Evolutionary conservation across 92 coral and sea anemone species (phyloP).

Genomic region (Zoanthus sansibaricus): DNA sequence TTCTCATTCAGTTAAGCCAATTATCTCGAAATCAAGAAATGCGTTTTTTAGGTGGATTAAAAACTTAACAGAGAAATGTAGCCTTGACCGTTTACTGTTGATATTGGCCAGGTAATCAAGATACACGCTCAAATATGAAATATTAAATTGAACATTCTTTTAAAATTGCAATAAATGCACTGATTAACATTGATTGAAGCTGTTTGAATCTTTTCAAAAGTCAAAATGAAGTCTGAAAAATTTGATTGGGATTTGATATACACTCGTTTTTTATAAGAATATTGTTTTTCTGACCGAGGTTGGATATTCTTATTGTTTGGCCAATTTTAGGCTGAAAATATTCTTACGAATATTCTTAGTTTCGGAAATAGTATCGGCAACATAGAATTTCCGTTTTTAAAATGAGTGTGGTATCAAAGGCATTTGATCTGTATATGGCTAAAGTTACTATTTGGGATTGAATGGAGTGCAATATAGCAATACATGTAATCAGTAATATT

Average conservation of each 20-base stretch:
- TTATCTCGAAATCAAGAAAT: not conserved
- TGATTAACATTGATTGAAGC: not conserved
- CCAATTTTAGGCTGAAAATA: too few relatives aligned
- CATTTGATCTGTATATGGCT: too few relatives aligned
- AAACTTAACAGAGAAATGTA: not conserved
- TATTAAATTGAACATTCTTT: not conserved
- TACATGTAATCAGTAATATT: too few relatives aligned
- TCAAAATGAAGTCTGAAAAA: not conserved
- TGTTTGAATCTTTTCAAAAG: not conserved
- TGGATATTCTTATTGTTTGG: too few relatives aligned
- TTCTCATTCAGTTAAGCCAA: not conserved
- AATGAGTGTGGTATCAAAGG: too few relatives aligned
- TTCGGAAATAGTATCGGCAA: too few relatives aligned
- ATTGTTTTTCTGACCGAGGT: too few relatives aligned
- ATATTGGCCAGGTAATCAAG: not conserved
- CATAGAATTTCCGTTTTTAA: too few relatives aligned
- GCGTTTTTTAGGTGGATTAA: not conserved
- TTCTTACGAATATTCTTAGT: too few relatives aligned
- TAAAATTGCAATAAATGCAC: not conserved
- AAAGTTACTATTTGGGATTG: too few relatives aligned
- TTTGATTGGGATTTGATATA: not conserved
- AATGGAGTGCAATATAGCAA: too few relatives aligned
- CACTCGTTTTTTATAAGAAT: too few relatives aligned
- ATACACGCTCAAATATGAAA: not conserved
- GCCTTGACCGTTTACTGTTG: not conserved